Percentiles rank a stretch among this genome's conserved stretches.
Evolutionary conservation across 2,888 invertebrate species (phyloP).

Genomic region (Podotricha telesiphe): DNA sequence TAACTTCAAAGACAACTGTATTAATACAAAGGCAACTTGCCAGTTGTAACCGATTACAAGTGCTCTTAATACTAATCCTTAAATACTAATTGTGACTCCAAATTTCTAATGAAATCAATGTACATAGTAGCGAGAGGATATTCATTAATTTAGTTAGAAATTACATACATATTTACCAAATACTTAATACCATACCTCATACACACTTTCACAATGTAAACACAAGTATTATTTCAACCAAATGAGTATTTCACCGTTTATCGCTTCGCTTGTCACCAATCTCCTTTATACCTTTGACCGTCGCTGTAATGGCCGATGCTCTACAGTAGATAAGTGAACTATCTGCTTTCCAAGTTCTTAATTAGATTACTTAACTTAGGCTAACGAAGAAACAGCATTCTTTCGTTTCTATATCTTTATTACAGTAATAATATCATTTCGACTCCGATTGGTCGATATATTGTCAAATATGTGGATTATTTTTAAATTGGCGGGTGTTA

Average conservation of each 20-base stretch:
- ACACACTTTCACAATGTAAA: background rate
- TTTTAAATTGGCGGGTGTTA: slow-evolving; percentile 9
- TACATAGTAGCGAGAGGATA: too few relatives aligned
- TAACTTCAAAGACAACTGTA: too few relatives aligned
- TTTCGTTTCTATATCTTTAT: slow-evolving; percentile 36
- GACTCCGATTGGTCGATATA: slow-evolving; percentile 33
- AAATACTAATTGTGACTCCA: too few relatives aligned
- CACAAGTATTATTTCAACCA: background rate
- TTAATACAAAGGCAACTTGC: too few relatives aligned
- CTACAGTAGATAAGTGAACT: slow-evolving; percentile 58
- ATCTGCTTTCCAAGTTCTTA: slow-evolving; percentile 67
- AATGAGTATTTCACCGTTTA: slow-evolving; percentile 39
- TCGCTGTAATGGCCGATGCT: slow-evolving; percentile 66
- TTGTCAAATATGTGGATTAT: slow-evolving; percentile 15
- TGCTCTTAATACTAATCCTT: too few relatives aligned
- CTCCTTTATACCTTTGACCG: slow-evolving; percentile 63
- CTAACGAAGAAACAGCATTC: slow-evolving; percentile 45
- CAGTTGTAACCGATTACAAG: too few relatives aligned
- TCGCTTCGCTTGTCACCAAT: slow-evolving; percentile 50
- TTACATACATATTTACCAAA: background rate
- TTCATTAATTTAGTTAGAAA: too few relatives aligned
- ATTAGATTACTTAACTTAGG: slow-evolving; percentile 60
- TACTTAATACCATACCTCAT: background rate
- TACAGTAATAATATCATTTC: slow-evolving; percentile 37
- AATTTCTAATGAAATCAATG: too few relatives aligned